Evolutionary conservation across 2,888 invertebrate species (phyloP).

Genomic region (Marronus borbonicus): DNA sequence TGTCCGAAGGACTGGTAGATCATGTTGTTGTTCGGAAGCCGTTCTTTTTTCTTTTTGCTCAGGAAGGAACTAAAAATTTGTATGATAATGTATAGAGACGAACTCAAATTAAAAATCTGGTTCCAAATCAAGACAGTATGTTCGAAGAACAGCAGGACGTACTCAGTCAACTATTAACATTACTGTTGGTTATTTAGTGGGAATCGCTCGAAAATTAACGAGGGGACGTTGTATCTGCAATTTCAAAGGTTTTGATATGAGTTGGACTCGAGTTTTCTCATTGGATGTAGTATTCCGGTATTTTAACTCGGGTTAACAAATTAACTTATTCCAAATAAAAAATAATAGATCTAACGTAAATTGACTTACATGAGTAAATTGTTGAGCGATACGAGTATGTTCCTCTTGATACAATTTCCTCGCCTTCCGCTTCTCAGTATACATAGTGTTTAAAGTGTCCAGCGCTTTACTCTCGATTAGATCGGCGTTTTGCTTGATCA

Average conservation of each 20-base stretch:
- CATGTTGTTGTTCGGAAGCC: too few relatives aligned
- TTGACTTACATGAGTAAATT: conserved; percentile 83
- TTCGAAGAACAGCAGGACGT: too few relatives aligned
- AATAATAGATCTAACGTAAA: too few relatives aligned
- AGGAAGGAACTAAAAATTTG: too few relatives aligned
- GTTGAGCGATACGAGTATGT: conserved; percentile 85
- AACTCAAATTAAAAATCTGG: too few relatives aligned
- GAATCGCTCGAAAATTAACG: not conserved
- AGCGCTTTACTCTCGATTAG: conserved; percentile 86
- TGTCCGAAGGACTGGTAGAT: too few relatives aligned
- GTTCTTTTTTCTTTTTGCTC: too few relatives aligned
- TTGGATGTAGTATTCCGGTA: not conserved
- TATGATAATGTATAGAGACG: too few relatives aligned
- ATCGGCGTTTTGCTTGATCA: conserved; percentile 89
- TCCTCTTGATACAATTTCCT: conserved; percentile 93
- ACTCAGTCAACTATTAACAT: not conserved
- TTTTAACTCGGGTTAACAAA: too few relatives aligned
- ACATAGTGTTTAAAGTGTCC: conserved; percentile 85
- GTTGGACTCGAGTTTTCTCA: not conserved
- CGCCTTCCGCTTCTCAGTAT: conserved; percentile 89
- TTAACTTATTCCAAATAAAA: not conserved
- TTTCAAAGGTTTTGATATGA: not conserved
- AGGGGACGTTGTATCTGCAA: not conserved
- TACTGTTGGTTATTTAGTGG: not conserved
- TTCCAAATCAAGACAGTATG: too few relatives aligned